phyloP scores from a whole-genome alignment of 2,888 invertebrate species.

The Heliconius aoede region DNA sequence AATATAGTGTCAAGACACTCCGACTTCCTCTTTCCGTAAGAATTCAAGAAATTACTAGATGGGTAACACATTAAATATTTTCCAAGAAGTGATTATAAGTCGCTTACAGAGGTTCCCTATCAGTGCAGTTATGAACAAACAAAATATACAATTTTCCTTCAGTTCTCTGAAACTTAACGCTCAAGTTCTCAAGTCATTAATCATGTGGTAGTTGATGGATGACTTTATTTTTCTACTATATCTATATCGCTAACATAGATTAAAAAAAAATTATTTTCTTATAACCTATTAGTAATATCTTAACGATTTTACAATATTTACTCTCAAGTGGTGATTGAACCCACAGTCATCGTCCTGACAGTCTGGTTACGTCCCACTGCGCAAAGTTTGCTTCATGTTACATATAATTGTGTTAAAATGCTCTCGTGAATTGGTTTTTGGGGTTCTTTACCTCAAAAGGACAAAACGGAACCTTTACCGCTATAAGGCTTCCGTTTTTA shows the following conservation, averaged over 20 bases:
- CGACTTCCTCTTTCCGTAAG: too few species aligned
- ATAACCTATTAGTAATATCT: background rate
- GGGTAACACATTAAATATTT: background rate
- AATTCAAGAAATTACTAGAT: too few species aligned
- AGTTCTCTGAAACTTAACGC: slow-evolving; percentile 17
- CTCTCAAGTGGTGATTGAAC: background rate
- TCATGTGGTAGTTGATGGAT: slow-evolving; percentile 22
- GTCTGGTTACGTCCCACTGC: background rate
- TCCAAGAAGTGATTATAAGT: slow-evolving; percentile 9
- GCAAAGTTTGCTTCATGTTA: background rate
- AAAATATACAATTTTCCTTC: slow-evolving; percentile 16
- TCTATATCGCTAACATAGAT: slow-evolving; percentile 14
- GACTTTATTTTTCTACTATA: slow-evolving; percentile 19
- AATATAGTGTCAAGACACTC: too few species aligned
- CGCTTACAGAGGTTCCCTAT: background rate
- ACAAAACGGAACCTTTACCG: too few species aligned
- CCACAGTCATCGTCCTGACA: background rate
- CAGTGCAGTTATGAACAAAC: slow-evolving; percentile 3
- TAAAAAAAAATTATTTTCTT: background rate
- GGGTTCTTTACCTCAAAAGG: too few species aligned
- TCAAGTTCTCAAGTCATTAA: slow-evolving; percentile 21
- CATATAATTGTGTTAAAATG: background rate
- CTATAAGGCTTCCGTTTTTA: too few species aligned
- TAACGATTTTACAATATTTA: background rate
- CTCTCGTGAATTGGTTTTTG: too few species aligned